These are phyloP conservation scores for Oryzias sinensis DNA, from an alignment of 2,797 vertebrate species.

Conservation along the genomic window DNA sequence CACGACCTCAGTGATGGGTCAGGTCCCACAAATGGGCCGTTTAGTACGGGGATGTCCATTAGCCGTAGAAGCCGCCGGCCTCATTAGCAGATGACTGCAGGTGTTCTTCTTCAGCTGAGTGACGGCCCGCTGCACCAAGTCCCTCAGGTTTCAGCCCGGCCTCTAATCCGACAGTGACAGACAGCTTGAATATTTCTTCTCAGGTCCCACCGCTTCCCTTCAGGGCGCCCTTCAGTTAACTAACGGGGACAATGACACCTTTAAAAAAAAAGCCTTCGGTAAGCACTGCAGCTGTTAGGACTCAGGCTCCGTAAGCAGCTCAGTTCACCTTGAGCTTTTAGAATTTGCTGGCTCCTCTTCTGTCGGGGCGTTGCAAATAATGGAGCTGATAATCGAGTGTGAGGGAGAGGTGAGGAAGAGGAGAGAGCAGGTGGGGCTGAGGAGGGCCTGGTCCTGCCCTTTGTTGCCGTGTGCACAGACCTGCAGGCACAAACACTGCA, in stretches of 20 bases:
- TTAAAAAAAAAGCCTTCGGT: slow-evolving; percentile 22
- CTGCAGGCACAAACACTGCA: slow-evolving; percentile 29
- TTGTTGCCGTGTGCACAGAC: slow-evolving; percentile 25
- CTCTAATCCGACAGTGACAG: slow-evolving; percentile 39
- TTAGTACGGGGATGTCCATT: neutral
- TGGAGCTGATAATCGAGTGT: slow-evolving; percentile 21
- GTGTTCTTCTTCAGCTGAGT: slow-evolving; percentile 48
- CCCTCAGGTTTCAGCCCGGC: slow-evolving; percentile 43
- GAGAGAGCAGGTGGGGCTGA: slow-evolving; percentile 8
- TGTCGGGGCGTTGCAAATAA: slow-evolving; percentile 14
- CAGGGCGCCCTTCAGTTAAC: slow-evolving; percentile 43
- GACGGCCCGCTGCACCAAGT: slow-evolving; percentile 45
- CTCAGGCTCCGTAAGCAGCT: slow-evolving; percentile 31
- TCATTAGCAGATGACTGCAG: slow-evolving; percentile 47
- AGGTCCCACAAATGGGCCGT: slow-evolving; percentile 1
- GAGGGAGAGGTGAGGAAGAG: slow-evolving; percentile 22
- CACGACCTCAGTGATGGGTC: slow-evolving; percentile 24
- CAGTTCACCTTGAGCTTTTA: slow-evolving; percentile 60
- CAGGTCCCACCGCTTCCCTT: slow-evolving; percentile 18
- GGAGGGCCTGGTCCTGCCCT: slow-evolving; percentile 13
- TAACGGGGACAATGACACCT: slow-evolving; percentile 24
- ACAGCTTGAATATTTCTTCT: slow-evolving; percentile 14
- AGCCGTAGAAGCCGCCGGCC: slow-evolving; percentile 18
- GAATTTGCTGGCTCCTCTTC: slow-evolving; percentile 35
- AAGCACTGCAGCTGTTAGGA: slow-evolving; percentile 48